A percentile compares a stretch with the other conserved stretches of the same genome.
phyloP scores from a whole-genome alignment of 2,797 vertebrate genomes.

The Phylloscopus collybita region DNA sequence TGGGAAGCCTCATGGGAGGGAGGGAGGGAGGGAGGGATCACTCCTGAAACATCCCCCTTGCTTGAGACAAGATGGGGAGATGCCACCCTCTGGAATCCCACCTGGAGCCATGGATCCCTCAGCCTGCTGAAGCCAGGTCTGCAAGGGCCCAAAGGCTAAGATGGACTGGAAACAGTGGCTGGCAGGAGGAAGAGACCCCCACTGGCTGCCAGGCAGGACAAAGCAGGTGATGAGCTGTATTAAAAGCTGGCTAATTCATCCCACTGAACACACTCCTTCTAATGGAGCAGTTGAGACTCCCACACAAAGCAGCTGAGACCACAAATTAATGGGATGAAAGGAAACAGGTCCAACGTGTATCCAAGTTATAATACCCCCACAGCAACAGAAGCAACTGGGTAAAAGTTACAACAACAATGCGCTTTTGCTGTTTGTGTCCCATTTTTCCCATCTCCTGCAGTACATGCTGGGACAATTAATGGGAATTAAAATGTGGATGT shows the following conservation, averaged over 20 bases:
- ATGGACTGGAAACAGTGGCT: neutral
- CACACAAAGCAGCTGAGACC: neutral
- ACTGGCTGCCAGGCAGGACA: neutral
- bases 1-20: neutral
- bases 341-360: neutral
- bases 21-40: neutral
- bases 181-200: neutral
- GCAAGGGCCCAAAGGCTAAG: neutral
- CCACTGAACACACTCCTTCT: neutral
- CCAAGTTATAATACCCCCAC: neutral
- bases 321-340: neutral
- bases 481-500: neutral
- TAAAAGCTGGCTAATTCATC: neutral
- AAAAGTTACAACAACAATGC: neutral
- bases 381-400: neutral
- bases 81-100: neutral
- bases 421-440: neutral
- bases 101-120: fast-evolving
- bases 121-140: neutral
- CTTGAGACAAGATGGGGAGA: neutral
- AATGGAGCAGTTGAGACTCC: neutral
- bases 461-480: neutral
- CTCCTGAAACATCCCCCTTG: neutral
- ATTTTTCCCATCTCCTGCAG: neutral
- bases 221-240: neutral